Evolutionary conservation across 2,113 vertebrate genomes (phyloP), one percentile per base, ranked within the genome.

Genomic region (Alexandromys fortis): DNA sequence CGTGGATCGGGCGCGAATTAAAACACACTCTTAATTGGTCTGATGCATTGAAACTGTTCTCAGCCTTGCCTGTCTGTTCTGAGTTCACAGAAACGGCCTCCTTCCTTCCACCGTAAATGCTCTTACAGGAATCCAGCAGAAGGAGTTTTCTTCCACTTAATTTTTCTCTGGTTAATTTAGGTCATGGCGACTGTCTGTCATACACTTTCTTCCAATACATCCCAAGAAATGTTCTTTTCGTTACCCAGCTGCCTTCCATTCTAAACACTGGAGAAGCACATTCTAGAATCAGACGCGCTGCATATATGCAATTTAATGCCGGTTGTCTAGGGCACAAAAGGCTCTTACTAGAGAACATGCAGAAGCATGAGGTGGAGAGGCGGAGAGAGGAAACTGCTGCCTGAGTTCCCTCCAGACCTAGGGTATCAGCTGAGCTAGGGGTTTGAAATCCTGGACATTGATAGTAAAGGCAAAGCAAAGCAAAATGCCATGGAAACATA

Each of bases 51-150:
- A 92, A 96, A 94, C 82, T 85, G 33, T 45, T 72, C 77, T 90
- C 86, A 67, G 26, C n/a, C 63, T 72, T 70, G 42, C 47, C 72
- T 86, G 28, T 67, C 75, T 72, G 92, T 49, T 61, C 65, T 38
- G 65, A 63, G 78, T 88, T 68, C 33, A 67, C 86, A 75, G 73
- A 78, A 45, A 68, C 45, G 35, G 55, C 33, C 10, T 77, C 38
- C 24, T 67, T 86, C 26, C 35, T 93, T 90, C 19, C 35, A 83
- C 77, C 86, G 76, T 45, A 0, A 55, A 3, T 49, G 2, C 63
- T 45, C 95, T 93, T 38, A 77, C 83, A 94, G n/a, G 63, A 95
- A 93, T 93, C 83, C 12, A 67, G 42, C 47, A 89, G 79, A 63
- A 97, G 73, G 1, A 14, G 4, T 63, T 96, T 94, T 90, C 77